phyloP scores from a whole-genome alignment of 2,797 vertebrate genomes.

The Pipistrellus nathusii region DNA sequence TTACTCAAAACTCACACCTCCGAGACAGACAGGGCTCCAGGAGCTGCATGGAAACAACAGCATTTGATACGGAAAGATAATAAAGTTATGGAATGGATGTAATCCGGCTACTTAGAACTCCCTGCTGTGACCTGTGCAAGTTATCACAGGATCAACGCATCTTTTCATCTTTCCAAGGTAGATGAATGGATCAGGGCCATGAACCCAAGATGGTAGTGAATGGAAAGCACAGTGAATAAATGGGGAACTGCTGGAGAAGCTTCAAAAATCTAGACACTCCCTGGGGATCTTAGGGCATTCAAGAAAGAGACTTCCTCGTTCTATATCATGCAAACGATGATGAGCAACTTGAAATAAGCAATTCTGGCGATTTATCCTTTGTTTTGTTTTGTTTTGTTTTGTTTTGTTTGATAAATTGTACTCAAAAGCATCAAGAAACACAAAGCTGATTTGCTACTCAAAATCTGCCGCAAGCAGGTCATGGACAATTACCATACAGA shows the following conservation, averaged over 20 bases:
- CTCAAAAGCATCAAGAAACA: background rate
- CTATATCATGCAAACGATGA: background rate
- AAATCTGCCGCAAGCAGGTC: background rate
- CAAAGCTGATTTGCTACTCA: background rate
- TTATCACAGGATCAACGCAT: slow-evolving; percentile 10
- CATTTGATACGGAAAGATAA: slow-evolving; percentile 51
- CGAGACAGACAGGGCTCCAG: background rate
- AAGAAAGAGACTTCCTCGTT: background rate
- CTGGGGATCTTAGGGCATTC: background rate
- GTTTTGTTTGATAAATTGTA: background rate
- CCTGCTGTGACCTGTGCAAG: background rate
- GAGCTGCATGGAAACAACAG: slow-evolving; percentile 41
- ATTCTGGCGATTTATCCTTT: background rate
- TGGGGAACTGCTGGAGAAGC: background rate
- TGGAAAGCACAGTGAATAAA: slow-evolving; percentile 38
- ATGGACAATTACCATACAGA: background rate
- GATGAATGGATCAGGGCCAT: slow-evolving; percentile 43
- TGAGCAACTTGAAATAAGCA: background rate
- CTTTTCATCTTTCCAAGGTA: slow-evolving; percentile 60
- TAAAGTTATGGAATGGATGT: slow-evolving; percentile 10
- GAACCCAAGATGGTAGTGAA: slow-evolving; percentile 13
- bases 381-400: background rate
- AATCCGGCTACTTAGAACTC: slow-evolving; percentile 36
- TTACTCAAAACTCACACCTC: slow-evolving; percentile 66
- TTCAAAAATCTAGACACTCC: background rate